These are phyloP conservation scores for Megastigmus dorsalis DNA, from an alignment of 2,888 invertebrate genomes.

Conservation along the genomic window DNA sequence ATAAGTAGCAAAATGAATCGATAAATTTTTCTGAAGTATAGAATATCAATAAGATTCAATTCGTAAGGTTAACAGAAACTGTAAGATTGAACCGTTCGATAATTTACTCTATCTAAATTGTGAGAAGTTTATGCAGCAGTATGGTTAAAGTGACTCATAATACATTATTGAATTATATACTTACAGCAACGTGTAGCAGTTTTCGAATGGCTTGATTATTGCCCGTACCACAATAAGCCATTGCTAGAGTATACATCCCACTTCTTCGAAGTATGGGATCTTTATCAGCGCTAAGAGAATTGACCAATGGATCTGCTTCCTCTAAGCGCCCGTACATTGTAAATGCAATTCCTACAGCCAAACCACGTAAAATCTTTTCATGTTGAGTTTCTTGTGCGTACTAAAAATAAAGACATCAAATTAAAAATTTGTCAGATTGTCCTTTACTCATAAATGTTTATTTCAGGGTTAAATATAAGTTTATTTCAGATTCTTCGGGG, in stretches of 20 bases:
- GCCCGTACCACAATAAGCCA: conserved; percentile 98
- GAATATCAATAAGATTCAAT: too few species aligned
- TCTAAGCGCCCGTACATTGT: conserved; percentile 98
- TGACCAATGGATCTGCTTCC: conserved; percentile 95
- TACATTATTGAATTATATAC: conserved; percentile 57
- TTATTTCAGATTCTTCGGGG: too few species aligned
- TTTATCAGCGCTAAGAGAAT: conserved; percentile 92
- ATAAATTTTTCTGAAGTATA: too few species aligned
- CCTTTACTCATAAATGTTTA: too few species aligned
- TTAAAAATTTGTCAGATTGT: too few species aligned
- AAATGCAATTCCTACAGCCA: conserved; percentile 96
- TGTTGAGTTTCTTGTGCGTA: conserved; percentile 97
- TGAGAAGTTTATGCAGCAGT: too few species aligned
- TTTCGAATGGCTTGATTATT: conserved; percentile 97
- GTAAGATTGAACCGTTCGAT: too few species aligned
- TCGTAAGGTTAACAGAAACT: too few species aligned
- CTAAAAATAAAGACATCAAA: conserved; percentile 68
- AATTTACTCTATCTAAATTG: too few species aligned
- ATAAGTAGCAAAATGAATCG: too few species aligned
- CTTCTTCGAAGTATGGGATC: conserved; percentile 96
- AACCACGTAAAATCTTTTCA: conserved; percentile 97
- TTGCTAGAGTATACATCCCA: conserved; percentile 98
- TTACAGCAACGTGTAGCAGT: conserved; percentile 95
- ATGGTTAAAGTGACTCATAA: too few species aligned
- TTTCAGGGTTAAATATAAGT: too few species aligned